Conservation (phyloP, 2,113 vertebrate species). For the Tricholaema leucomelas region DNA sequence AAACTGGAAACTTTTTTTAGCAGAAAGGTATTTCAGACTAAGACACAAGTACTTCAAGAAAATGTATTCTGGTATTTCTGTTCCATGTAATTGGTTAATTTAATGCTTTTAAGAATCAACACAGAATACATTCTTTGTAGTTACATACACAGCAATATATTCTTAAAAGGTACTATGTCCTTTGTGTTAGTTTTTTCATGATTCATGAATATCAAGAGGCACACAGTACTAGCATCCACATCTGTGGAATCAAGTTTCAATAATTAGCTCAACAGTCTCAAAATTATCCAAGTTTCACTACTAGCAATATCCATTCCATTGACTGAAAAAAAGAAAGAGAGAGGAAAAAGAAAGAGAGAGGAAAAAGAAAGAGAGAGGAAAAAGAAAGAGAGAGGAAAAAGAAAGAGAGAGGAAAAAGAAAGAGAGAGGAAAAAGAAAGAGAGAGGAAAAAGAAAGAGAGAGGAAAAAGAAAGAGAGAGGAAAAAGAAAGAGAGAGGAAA, state of each 20-base stretch:
- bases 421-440: too few species aligned
- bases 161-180: background rate
- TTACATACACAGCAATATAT: background rate
- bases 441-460: too few species aligned
- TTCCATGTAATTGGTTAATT: background rate
- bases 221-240: background rate
- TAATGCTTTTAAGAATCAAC: background rate
- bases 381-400: too few species aligned
- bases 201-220: background rate
- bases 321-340: background rate
- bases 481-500: too few species aligned
- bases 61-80: background rate
- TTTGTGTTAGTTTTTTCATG: background rate
- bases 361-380: too few species aligned
- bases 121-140: background rate
- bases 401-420: too few species aligned
- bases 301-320: background rate
- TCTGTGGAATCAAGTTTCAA: background rate
- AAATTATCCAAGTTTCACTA: background rate
- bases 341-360: too few species aligned
- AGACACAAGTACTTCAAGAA: background rate
- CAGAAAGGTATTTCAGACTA: background rate
- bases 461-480: too few species aligned
- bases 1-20: background rate
- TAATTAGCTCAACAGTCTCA: background rate